Evolutionary conservation across 2,888 invertebrate species (phyloP).

Genomic region (Molorchus minor): DNA sequence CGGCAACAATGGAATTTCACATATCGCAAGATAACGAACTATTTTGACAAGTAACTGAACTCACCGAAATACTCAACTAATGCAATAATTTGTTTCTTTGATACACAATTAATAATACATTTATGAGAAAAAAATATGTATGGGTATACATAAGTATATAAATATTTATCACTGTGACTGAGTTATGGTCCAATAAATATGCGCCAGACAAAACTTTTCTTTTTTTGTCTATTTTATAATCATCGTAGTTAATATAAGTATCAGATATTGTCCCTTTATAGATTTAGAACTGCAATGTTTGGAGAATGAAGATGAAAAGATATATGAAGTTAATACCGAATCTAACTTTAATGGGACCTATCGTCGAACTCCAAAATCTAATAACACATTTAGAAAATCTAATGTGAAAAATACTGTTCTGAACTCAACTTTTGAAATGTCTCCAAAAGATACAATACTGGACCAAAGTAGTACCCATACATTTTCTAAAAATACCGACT

Average conservation of each 20-base stretch:
- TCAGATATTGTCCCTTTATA: slow-evolving; percentile 12
- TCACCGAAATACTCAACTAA: too few relatives aligned
- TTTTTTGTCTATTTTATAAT: not conserved
- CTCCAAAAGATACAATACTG: slow-evolving; percentile 25
- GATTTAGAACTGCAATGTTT: slow-evolving; percentile 16
- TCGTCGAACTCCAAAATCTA: slow-evolving; percentile 40
- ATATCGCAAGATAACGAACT: too few relatives aligned
- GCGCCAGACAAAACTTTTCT: too few relatives aligned
- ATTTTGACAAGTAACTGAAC: too few relatives aligned
- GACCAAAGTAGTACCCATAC: slow-evolving; percentile 30
- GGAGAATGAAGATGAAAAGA: slow-evolving; percentile 15
- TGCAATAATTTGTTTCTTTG: too few relatives aligned
- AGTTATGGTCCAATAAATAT: too few relatives aligned
- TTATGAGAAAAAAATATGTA: too few relatives aligned
- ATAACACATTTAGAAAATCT: slow-evolving; percentile 45
- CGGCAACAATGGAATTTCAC: too few relatives aligned
- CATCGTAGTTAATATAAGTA: not conserved
- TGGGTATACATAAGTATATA: too few relatives aligned
- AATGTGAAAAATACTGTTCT: slow-evolving; percentile 39
- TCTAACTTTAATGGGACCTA: slow-evolving; percentile 38
- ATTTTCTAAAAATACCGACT: slow-evolving; percentile 28
- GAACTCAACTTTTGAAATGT: slow-evolving; percentile 42
- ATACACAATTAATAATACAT: too few relatives aligned
- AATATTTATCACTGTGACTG: too few relatives aligned
- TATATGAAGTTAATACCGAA: not conserved